phyloP scores from a whole-genome alignment of 2,888 invertebrate species.

The Netelia melanura region DNA sequence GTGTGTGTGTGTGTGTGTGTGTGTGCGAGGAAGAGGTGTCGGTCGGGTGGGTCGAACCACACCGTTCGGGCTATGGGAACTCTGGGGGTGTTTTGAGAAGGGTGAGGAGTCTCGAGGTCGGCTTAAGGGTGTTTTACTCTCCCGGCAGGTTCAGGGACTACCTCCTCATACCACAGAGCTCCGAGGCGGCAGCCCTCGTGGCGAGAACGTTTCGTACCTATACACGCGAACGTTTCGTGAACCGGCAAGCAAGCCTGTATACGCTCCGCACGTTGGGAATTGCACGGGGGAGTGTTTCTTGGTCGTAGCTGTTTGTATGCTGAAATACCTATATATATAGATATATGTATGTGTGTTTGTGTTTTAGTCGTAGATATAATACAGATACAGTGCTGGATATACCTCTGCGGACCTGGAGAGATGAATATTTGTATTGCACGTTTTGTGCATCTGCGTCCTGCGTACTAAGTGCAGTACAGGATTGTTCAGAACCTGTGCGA shows the following conservation, averaged over 20 bases:
- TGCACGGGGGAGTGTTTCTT: constrained; percentile 2
- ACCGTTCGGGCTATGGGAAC: constrained; percentile 50
- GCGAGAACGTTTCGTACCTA: constrained; percentile 26
- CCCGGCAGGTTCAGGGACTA: constrained; percentile 76
- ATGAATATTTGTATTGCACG: constrained; percentile 29
- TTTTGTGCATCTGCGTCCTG: constrained; percentile 9
- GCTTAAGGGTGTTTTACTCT: constrained; percentile 79
- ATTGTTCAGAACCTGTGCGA: not conserved
- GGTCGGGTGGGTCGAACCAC: constrained; percentile 53
- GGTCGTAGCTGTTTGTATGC: constrained; percentile 25
- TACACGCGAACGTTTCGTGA: constrained; percentile 1
- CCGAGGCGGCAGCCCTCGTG: not conserved
- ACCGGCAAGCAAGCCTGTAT: constrained; percentile 13
- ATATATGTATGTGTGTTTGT: no score
- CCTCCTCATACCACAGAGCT: constrained; percentile 60
- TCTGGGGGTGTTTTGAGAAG: constrained; percentile 34
- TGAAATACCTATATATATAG: not conserved
- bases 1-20: not conserved
- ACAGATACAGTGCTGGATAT: not conserved
- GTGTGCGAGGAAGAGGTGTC: constrained; percentile 30
- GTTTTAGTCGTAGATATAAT: not conserved
- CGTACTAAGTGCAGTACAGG: constrained; percentile 2
- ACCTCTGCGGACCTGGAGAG: not conserved
- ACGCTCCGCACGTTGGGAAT: constrained; percentile 11
- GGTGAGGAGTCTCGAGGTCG: constrained; percentile 67